Evolutionary conservation across 1,140 invertebrate species (phyloP), one percentile per base, ranked within the genome.

Genomic region (Drepana arcuata): DNA sequence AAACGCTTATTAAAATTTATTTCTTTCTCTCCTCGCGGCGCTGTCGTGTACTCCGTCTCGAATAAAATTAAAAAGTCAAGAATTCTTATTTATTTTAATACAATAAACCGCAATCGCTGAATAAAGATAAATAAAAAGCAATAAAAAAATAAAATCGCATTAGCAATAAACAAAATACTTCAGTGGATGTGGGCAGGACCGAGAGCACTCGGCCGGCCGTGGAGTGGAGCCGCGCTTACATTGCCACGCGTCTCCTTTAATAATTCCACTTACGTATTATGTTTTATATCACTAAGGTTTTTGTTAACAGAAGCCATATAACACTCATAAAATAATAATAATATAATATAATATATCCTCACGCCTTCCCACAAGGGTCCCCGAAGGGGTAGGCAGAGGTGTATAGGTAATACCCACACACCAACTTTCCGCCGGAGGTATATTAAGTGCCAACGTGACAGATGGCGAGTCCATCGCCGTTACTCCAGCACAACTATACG

Each of bases 1-100:
- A 77, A 82, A 80, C 75, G 73, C 78, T 82, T 82, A 82, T 82
- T 82, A 82, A 82, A 82, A 80, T 82, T 82, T 82, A 82, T 82
- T 82, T 82, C 78, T 82, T 77, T 82, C 73, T 81, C 72, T 67
- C 64, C 59, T 68, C 73, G 69, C 67, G 64, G 71, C 64, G 57
- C 68, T 72, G 78, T 78, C 74, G 74, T 79, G 78, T 82, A 75
- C 72, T 62, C 56, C 51, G 71, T 55, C 62, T 61, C 59, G 67
- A 82, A 82, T 79, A 82, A 82, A 82, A 82, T 82, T 82, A 82
- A 82, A 82, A 79, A 82, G 74, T 78, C 74, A 72, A 75, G 74
- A 82, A 82, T 82, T 82, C 78, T 82, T 82, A 82, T 82, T 82
- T 82, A 82, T 82, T 82, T 82, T 79, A 82, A 82, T 82, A 82